Conservation (phyloP, 2,888 invertebrate genomes). For the Salpingus planirostris region DNA sequence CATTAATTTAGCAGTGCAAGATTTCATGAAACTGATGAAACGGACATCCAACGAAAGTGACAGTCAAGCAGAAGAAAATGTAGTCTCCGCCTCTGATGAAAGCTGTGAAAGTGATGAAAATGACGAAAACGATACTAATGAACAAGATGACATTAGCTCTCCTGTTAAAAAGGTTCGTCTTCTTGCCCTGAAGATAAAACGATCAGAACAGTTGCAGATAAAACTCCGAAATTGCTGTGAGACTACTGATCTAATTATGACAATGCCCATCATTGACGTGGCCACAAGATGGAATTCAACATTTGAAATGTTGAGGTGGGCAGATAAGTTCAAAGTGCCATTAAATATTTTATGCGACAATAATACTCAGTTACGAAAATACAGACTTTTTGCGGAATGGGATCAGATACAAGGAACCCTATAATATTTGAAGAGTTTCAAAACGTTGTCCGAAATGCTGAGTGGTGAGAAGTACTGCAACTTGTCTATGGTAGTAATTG, state of each 20-base stretch:
- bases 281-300: constrained; percentile 14
- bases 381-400: constrained; percentile 6
- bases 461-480: constrained; percentile 16
- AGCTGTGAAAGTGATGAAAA: constrained; percentile 1
- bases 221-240: constrained; percentile 13
- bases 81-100: constrained; percentile 1
- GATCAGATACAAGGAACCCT: constrained; percentile 9
- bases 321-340: constrained; percentile 4
- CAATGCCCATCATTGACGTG: constrained; percentile 13
- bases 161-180: not conserved
- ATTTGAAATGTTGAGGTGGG: constrained; percentile 10
- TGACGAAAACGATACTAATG: not conserved
- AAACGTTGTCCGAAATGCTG: constrained; percentile 13
- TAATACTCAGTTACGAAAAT: constrained; percentile 1
- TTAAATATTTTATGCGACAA: constrained; percentile 12
- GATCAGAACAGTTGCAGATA: constrained; percentile 8
- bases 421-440: constrained; percentile 14
- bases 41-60: no score
- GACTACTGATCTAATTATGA: constrained; percentile 11
- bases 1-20: constrained; percentile 4
- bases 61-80: no score
- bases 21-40: constrained; percentile 4
- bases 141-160: not conserved
- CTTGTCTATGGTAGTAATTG: constrained; percentile 14
- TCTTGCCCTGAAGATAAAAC: constrained; percentile 11